These are phyloP conservation scores for Acrocephalus arundinaceus DNA, from an alignment of 2,113 vertebrate genomes.

Conservation along the genomic window DNA sequence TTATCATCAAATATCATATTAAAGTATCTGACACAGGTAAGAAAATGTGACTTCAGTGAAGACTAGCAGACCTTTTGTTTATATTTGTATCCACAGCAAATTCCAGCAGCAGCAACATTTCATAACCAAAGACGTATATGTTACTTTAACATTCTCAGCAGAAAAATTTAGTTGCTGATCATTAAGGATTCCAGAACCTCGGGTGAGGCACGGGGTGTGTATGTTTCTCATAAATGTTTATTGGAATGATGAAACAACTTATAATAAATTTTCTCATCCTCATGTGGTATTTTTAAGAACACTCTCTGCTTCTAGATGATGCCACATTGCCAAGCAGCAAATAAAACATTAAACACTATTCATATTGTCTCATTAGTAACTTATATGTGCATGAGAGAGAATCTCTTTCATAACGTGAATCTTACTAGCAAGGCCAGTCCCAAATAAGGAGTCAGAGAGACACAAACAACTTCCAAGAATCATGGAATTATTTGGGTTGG, in stretches of 20 bases:
- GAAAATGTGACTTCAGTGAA: not conserved
- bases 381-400: not conserved
- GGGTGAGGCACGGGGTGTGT: slow-evolving; percentile 8
- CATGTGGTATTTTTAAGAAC: not conserved
- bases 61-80: not conserved
- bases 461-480: not conserved
- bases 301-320: not conserved
- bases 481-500: not conserved
- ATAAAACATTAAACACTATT: not conserved
- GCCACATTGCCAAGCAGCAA: slow-evolving; percentile 14
- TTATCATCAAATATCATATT: not conserved
- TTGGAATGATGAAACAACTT: slow-evolving; percentile 17
- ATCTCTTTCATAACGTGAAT: not conserved
- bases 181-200: slow-evolving; percentile 7
- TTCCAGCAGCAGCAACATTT: not conserved
- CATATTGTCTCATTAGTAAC: not conserved
- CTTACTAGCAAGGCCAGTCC: not conserved
- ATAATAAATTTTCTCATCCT: not conserved
- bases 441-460: not conserved
- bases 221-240: slow-evolving; percentile 12
- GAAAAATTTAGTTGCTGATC: slow-evolving; percentile 20
- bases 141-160: slow-evolving; percentile 12
- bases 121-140: not conserved
- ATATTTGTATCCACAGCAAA: slow-evolving; percentile 25
- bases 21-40: not conserved